These are phyloP conservation scores for Turritopsis rubra DNA, from an alignment of 30 jellyfish, hydroid and myxozoan species.

Conservation along the genomic window DNA sequence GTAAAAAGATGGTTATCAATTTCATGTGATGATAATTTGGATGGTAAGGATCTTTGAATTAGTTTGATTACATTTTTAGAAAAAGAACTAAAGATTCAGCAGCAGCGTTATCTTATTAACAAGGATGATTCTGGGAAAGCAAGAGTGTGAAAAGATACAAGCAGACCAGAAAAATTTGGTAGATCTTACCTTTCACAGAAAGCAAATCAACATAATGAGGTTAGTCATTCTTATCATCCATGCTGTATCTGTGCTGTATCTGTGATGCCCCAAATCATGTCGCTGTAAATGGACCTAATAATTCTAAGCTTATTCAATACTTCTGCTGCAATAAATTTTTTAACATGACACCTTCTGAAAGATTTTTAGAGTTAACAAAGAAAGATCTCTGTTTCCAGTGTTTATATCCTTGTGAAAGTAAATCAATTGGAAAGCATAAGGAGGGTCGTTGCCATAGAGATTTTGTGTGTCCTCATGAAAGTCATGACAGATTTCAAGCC, in stretches of 20 bases:
- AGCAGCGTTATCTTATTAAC: neutral
- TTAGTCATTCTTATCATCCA: neutral
- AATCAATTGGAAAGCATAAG: neutral
- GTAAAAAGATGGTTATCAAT: neutral
- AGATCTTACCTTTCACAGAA: neutral
- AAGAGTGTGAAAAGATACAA: neutral
- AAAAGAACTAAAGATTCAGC: neutral
- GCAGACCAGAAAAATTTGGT: neutral
- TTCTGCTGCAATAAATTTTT: slow-evolving; percentile 15
- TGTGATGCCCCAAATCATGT: slow-evolving; percentile 4
- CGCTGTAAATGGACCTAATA: slow-evolving; percentile 11
- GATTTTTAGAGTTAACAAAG: neutral
- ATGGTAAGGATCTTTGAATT: neutral
- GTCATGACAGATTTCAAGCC: slow-evolving; percentile 6
- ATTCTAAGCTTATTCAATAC: slow-evolving; percentile 14
- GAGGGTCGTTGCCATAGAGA: slow-evolving; percentile 22
- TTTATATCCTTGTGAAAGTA: slow-evolving; percentile 25
- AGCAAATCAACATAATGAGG: neutral
- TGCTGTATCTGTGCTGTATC: slow-evolving; percentile 13
- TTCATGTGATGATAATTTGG: slow-evolving; percentile 1
- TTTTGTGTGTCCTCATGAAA: slow-evolving; percentile 16
- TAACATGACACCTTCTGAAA: slow-evolving; percentile 11
- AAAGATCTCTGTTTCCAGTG: slow-evolving; percentile 31
- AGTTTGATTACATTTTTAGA: neutral
- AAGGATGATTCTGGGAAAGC: neutral